Evolutionary conservation across 2,113 vertebrate species (phyloP).

Genomic region (Lonchura striata): DNA sequence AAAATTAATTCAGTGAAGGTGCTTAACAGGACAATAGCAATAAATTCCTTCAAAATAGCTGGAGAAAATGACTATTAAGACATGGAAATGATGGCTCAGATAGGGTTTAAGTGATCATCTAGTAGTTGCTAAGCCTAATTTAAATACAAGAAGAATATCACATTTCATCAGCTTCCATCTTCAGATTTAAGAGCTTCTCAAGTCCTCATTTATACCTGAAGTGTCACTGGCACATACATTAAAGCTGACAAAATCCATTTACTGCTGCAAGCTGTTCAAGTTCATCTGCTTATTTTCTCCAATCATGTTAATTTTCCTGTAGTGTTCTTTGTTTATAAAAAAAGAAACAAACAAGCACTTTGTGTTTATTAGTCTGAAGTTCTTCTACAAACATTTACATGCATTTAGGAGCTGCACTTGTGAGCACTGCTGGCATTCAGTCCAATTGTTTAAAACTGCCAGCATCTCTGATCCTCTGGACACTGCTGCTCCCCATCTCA

Average conservation of each 20-base stretch:
- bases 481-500: not conserved
- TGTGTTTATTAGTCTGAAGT: slow-evolving; percentile 4
- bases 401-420: not conserved
- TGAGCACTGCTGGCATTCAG: not conserved
- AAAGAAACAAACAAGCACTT: slow-evolving; percentile 14
- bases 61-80: slow-evolving; percentile 52
- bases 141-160: slow-evolving; percentile 34
- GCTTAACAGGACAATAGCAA: slow-evolving; percentile 40
- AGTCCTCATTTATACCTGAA: slow-evolving; percentile 55
- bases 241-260: slow-evolving; percentile 28
- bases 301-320: slow-evolving; percentile 4
- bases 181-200: slow-evolving; percentile 50
- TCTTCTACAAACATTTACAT: not conserved
- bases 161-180: slow-evolving; percentile 42
- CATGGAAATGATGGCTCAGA: slow-evolving; percentile 2
- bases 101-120: slow-evolving; percentile 2
- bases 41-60: slow-evolving; percentile 31
- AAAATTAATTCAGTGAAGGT: slow-evolving; percentile 13
- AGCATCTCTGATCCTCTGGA: not conserved
- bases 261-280: slow-evolving; percentile 2
- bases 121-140: slow-evolving; percentile 42
- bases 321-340: slow-evolving; percentile 18
- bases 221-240: slow-evolving; percentile 44
- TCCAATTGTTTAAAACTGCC: not conserved
- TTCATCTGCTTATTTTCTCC: slow-evolving; percentile 24